Evolutionary conservation across 92 coral and sea anemone species (phyloP).

Genomic region (Phymanthus crucifer): DNA sequence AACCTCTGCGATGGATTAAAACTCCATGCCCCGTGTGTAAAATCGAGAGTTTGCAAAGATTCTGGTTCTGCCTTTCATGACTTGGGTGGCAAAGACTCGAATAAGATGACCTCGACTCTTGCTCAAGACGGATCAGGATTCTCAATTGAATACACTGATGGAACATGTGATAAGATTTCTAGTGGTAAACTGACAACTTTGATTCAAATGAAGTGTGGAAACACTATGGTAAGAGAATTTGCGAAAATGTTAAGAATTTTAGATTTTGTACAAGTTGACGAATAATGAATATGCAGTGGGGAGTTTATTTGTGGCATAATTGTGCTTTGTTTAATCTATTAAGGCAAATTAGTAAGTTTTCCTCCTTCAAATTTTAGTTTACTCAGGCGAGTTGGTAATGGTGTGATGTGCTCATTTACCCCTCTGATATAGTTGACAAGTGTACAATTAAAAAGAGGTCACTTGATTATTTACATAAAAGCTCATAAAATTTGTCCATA

Average conservation of each 20-base stretch:
- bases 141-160: constrained; percentile 43
- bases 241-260: neutral
- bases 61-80: neutral
- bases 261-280: neutral
- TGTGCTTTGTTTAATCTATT: too few relatives aligned
- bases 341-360: too few relatives aligned
- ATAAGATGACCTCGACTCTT: neutral
- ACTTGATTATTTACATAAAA: too few relatives aligned
- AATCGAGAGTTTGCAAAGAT: neutral
- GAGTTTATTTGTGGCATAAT: too few relatives aligned
- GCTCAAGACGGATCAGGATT: constrained; percentile 61
- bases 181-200: constrained; percentile 38
- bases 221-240: constrained; percentile 57
- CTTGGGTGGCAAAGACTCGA: neutral
- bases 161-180: constrained; percentile 29
- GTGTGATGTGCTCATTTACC: too few relatives aligned
- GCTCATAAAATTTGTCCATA: too few relatives aligned
- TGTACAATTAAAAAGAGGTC: too few relatives aligned
- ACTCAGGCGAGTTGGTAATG: too few relatives aligned
- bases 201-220: constrained; percentile 74
- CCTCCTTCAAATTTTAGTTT: too few relatives aligned
- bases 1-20: constrained; percentile 48
- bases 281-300: too few relatives aligned
- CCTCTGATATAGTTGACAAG: too few relatives aligned
- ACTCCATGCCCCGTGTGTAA: neutral